A percentile compares a stretch with the other conserved stretches of the same genome.
These are phyloP conservation scores for Caenorhabditis doughertyi DNA, from an alignment of 2,888 invertebrate species.

Conservation along the genomic window DNA sequence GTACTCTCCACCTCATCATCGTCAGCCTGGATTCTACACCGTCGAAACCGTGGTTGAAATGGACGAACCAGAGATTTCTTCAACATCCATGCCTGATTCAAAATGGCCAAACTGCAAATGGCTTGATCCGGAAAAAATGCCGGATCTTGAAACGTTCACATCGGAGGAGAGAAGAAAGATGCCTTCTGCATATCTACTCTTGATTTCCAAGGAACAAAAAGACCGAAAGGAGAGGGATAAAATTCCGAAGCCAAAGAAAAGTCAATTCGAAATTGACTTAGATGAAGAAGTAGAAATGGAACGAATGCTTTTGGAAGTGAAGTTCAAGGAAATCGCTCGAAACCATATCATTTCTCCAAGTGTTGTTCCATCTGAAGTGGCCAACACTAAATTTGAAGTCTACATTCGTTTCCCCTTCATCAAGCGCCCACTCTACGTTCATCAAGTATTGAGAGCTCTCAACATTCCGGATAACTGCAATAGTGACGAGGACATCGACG, in stretches of 20 bases:
- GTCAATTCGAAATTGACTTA: not conserved
- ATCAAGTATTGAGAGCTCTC: constrained; percentile 20
- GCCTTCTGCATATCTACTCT: not conserved
- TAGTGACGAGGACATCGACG: not conserved
- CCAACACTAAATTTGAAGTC: constrained; percentile 28
- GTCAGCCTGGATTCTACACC: not conserved
- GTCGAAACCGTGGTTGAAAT: not conserved
- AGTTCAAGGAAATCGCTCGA: constrained; percentile 7
- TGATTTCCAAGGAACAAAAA: not conserved
- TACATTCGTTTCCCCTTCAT: constrained; percentile 45
- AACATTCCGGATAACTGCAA: not conserved
- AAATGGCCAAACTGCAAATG: not conserved
- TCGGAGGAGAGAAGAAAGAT: not conserved
- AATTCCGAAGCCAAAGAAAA: not conserved
- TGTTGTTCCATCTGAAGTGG: not conserved
- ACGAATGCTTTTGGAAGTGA: not conserved
- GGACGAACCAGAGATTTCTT: constrained; percentile 13
- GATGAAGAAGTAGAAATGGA: not conserved
- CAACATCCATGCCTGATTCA: not conserved
- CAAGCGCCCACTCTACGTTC: constrained; percentile 26
- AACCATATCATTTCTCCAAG: not conserved
- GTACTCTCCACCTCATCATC: not conserved
- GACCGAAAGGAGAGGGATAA: not conserved
- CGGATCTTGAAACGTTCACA: not conserved
- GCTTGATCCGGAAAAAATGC: constrained; percentile 38